Evolutionary conservation across 1,140 invertebrate genomes (phyloP), one percentile per base, ranked within the genome.

Genomic region (Meteorus sp.): DNA sequence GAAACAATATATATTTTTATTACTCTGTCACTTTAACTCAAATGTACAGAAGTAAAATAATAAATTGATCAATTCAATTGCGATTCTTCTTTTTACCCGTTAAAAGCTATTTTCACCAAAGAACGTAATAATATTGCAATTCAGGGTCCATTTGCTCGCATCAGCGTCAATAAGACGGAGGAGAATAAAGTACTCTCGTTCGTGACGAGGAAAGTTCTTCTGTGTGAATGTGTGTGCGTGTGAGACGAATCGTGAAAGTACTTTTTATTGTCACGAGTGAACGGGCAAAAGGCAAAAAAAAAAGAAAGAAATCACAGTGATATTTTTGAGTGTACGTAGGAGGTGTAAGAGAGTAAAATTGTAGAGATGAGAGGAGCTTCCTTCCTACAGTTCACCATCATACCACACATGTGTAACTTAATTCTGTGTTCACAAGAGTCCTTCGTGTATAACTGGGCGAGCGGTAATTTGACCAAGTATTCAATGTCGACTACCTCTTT

Each of bases 71-170:
- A 9, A 55, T 19, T 39, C 27, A 5, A 5, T 29, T 29, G 9
- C 9, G 4, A 5, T 29, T 5, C 27, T 29, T 29, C 27, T 29
- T 29, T 9, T 5, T n/a, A n/a, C n/a, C n/a, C n/a, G n/a, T n/a
- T 29, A 9, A 29, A 41, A 39, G 27, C 47, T 25, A 60, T 45
- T 60, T 53, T 52, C 29, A 27, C 17, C 13, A 31, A 15, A 15
- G 22, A 15, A 31, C 23, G 27, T 23, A 52, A 35, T 35, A 56
- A 48, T 33, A 29, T 13, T 17, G 60, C 71, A 67, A 75, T 74
- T 76, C 65, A 64, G 55, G 73, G 65, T 74, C 73, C 74, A 74
- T 76, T 75, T 72, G 61, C 68, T 62, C 56, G 61, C 51, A 48
- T 47, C 41, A 39, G 39, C n/a, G 23, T 25, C 31, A 55, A 50